phyloP scores from a whole-genome alignment of 2,113 vertebrate species.

The Trematomus loennbergii region DNA sequence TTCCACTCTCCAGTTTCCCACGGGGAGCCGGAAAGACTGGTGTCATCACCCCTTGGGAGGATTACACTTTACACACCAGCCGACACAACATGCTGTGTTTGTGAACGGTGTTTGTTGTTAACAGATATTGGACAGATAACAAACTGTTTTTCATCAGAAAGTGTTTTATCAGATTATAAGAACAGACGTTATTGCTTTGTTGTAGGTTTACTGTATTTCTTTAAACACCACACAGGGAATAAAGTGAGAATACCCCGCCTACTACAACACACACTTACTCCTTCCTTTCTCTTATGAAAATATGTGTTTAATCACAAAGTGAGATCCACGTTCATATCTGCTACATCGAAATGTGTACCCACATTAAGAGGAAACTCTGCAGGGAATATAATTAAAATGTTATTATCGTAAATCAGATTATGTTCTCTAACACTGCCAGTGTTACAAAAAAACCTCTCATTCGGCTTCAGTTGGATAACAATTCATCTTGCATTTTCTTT shows the following conservation, averaged over 20 bases:
- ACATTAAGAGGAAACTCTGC: conserved; percentile 3
- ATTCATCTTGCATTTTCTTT: background rate
- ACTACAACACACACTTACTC: background rate
- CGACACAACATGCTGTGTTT: conserved; percentile 18
- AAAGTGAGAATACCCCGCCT: background rate
- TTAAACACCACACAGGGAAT: conserved; percentile 5
- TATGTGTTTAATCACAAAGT: conserved; percentile 32
- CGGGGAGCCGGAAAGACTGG: conserved; percentile 36
- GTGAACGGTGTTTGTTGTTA: conserved; percentile 17
- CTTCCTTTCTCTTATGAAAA: conserved; percentile 28
- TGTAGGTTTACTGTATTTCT: background rate
- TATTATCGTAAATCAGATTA: background rate
- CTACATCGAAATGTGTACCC: conserved; percentile 5
- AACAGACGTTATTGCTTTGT: conserved; percentile 36
- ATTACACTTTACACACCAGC: conserved; percentile 13
- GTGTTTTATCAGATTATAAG: conserved; percentile 37
- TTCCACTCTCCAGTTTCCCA: conserved; percentile 65
- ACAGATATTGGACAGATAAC: conserved; percentile 27
- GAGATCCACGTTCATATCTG: conserved; percentile 16
- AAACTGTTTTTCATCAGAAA: conserved; percentile 52
- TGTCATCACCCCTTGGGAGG: conserved; percentile 41
- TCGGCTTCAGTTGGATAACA: background rate
- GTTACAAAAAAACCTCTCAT: conserved; percentile 1
- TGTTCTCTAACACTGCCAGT: background rate
- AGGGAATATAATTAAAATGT: conserved; percentile 6